Evolutionary conservation across 1,140 invertebrate species (phyloP), one percentile per base, ranked within the genome.

Genomic region (Drosophila pachea): DNA sequence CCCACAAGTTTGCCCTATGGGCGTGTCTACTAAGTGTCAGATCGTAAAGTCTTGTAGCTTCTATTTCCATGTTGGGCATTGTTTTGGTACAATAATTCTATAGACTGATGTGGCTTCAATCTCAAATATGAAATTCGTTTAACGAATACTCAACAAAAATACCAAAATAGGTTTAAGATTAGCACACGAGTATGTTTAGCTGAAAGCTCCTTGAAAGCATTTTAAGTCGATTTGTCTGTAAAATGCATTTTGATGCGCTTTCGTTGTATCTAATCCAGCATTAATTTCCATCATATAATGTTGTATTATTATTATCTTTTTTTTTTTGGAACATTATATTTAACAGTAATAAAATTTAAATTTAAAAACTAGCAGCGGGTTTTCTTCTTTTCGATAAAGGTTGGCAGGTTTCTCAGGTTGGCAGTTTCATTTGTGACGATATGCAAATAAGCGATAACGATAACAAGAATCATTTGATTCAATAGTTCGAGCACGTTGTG

Each of bases 1-100:
- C 88, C 88, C 8, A 86, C 83, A 52, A 78, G 77, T 6, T 65
- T 89, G 68, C 88, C 88, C 31, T 89, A 89, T 52, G 88, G 88
- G 5, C 78, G 88, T 35, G 88, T 89, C 35, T 89, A 89, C 54
- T 89, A 61, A 64, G 14, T 52, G 14, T 42, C 14, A 31, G 33
- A 29, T 11, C 1, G 7, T 14, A 4, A 16, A 38, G 5, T 38
- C 11, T 45, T 45, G 12, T 45, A 62, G 43, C 31, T 53, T 58
- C 8, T 47, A 12, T 61, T 43, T 55, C 11, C 12, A 45, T 14
- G 38, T 48, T 36, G 35, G 60, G 50, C 42, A 53, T 22, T 42
- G 38, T 47, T 55, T 42, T 35, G 55, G n/a, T 49, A 53, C 11
- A 63, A 48, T 45, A 56, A 63, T 69, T 67, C 73, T 73, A 78